Percentiles rank a stretch among this genome's conserved stretches.
phyloP scores from a whole-genome alignment of 2,888 invertebrate species.

The Petrolisthes manimaculis region DNA sequence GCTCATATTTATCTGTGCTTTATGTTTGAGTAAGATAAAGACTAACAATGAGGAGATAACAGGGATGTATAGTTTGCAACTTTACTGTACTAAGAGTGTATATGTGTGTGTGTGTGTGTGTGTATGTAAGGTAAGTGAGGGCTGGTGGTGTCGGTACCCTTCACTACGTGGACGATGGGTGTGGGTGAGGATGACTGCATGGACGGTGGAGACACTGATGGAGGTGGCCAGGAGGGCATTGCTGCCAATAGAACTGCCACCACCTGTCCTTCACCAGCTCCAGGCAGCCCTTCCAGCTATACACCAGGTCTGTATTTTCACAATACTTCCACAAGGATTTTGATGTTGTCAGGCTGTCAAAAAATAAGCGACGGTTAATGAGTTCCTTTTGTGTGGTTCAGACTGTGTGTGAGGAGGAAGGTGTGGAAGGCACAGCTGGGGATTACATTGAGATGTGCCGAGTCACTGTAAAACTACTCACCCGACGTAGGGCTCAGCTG shows the following conservation, averaged over 20 bases:
- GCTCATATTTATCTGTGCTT: background rate
- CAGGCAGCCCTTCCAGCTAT: conserved; percentile 39
- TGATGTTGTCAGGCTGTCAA: too few species aligned
- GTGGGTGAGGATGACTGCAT: conserved; percentile 46
- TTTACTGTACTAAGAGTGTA: background rate
- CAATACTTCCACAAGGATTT: too few species aligned
- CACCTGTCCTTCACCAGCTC: conserved; percentile 43
- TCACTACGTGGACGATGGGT: conserved; percentile 39
- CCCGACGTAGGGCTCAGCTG: conserved; percentile 40
- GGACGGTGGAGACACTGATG: conserved; percentile 37
- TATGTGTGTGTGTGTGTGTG: conserved; percentile 1
- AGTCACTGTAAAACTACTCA: conserved; percentile 42
- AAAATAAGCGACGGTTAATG: too few species aligned
- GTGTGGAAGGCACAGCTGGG: conserved; percentile 29
- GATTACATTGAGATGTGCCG: conserved; percentile 51
- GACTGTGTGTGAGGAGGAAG: conserved; percentile 31
- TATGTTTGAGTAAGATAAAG: too few species aligned
- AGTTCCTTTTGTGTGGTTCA: too few species aligned
- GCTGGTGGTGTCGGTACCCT: conserved; percentile 45
- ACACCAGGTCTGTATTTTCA: conserved; percentile 33
- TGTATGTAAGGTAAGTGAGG: conserved; percentile 27
- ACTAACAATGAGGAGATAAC: background rate
- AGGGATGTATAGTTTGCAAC: too few species aligned
- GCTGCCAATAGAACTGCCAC: conserved; percentile 33
- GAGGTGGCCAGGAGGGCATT: conserved; percentile 47